Evolutionary conservation across 1,140 invertebrate genomes (phyloP).

Genomic region (Drosophila watanabei): DNA sequence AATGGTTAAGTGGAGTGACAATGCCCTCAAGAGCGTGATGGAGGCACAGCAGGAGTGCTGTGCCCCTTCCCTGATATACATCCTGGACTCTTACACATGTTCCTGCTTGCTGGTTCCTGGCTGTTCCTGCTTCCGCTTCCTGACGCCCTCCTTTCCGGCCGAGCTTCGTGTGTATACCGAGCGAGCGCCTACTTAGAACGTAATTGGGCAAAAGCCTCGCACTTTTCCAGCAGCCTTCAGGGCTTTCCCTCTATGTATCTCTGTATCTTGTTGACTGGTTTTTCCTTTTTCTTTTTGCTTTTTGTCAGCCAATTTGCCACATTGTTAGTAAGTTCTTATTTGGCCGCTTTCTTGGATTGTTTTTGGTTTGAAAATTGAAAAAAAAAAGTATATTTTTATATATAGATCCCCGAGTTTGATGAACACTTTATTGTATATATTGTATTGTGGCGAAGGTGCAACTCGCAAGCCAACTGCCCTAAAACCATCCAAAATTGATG

Average conservation of each 20-base stretch:
- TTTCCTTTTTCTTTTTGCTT: conserved; percentile 6
- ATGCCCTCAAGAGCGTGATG: not conserved
- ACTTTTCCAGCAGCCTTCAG: conserved; percentile 33
- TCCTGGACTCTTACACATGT: conserved; percentile 68
- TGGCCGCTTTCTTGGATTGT: conserved; percentile 12
- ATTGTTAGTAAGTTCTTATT: conserved; percentile 18
- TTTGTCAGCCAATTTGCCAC: conserved; percentile 36
- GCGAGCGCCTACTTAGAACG: conserved; percentile 66
- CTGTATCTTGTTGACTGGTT: conserved; percentile 2
- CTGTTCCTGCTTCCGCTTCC: conserved; percentile 3
- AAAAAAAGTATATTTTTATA: conserved; percentile 15
- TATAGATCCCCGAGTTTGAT: conserved; percentile 72
- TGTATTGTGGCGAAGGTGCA: conserved; percentile 44
- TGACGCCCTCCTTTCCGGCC: conserved; percentile 16
- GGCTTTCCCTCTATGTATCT: conserved; percentile 21
- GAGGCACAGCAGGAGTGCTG: not conserved
- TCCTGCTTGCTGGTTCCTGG: not conserved
- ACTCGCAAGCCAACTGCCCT: conserved; percentile 58
- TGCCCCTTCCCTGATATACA: not conserved
- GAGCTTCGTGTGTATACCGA: conserved; percentile 68
- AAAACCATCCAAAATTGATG: conserved; percentile 70
- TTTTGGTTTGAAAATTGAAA: conserved; percentile 23
- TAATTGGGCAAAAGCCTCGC: conserved; percentile 48
- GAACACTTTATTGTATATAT: conserved; percentile 76
- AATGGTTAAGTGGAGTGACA: conserved; percentile 18